These are phyloP conservation scores for Etheostoma perlongum DNA, from an alignment of 2,797 vertebrate species.

Conservation along the genomic window DNA sequence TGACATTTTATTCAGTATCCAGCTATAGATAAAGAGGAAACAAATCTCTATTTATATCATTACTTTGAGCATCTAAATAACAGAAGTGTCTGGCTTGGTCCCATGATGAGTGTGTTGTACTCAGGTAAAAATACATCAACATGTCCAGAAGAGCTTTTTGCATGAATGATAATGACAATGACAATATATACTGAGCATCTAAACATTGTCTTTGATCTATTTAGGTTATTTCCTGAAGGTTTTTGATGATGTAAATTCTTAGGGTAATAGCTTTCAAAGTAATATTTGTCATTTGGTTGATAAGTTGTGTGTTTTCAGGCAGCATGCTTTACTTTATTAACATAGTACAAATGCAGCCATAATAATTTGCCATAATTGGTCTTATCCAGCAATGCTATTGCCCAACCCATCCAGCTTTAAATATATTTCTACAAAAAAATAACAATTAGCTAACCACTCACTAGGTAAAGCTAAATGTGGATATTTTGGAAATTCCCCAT, in stretches of 20 bases:
- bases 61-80: conserved; percentile 42
- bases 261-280: not conserved
- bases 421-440: conserved; percentile 24
- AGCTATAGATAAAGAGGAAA: conserved; percentile 59
- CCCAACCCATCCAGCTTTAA: not conserved
- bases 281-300: conserved; percentile 10
- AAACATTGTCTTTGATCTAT: not conserved
- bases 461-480: conserved; percentile 68
- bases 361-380: conserved; percentile 29
- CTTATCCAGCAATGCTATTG: not conserved
- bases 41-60: conserved; percentile 51
- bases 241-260: not conserved
- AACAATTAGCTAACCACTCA: conserved; percentile 39
- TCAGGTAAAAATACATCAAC: conserved; percentile 34
- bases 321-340: not conserved
- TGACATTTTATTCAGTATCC: conserved; percentile 41
- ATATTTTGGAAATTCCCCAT: conserved; percentile 81
- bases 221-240: not conserved
- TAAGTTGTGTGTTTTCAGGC: conserved; percentile 1
- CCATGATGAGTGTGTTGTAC: conserved; percentile 50
- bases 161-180: not conserved
- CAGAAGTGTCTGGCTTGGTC: conserved; percentile 64
- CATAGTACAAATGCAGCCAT: not conserved
- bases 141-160: conserved; percentile 1
- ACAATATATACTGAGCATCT: not conserved